Conservation (phyloP, 2,797 vertebrate species). For the Clarias pachynema region DNA sequence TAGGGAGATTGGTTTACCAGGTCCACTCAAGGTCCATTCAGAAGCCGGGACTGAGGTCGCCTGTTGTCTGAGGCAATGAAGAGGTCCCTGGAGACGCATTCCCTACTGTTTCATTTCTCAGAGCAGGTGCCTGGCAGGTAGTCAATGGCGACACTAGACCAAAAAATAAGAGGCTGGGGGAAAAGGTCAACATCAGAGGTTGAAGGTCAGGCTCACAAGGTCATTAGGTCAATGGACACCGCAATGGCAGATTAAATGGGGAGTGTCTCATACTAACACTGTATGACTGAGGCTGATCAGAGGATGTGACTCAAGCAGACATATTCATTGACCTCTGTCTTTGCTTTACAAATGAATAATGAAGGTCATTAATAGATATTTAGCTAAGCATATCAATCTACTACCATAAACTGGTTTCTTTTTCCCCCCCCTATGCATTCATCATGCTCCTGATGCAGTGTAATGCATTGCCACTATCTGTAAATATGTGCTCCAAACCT, state of each 20-base stretch:
- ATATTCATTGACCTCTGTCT: slow-evolving; percentile 14
- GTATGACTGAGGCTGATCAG: slow-evolving; percentile 28
- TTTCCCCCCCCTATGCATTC: no score
- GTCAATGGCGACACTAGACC: slow-evolving; percentile 87
- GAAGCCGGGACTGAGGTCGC: slow-evolving; percentile 72
- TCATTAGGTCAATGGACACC: slow-evolving; percentile 85
- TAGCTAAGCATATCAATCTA: neutral
- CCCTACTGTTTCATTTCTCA: slow-evolving; percentile 85
- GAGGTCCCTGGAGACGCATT: slow-evolving; percentile 86
- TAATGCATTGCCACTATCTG: neutral
- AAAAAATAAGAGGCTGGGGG: slow-evolving; percentile 71
- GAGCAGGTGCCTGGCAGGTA: slow-evolving; percentile 98
- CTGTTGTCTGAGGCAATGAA: slow-evolving; percentile 76
- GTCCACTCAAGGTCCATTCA: slow-evolving; percentile 79
- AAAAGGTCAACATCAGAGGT: slow-evolving; percentile 72
- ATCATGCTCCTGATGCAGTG: neutral
- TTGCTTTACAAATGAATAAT: slow-evolving; percentile 20
- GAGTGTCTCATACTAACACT: slow-evolving; percentile 57
- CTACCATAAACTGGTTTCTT: neutral
- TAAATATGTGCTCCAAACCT: neutral
- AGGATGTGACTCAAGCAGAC: slow-evolving; percentile 1
- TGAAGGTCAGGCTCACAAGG: slow-evolving; percentile 82
- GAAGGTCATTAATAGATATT: neutral
- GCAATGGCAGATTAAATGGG: slow-evolving; percentile 81
- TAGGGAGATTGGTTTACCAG: slow-evolving; percentile 92